These are phyloP conservation scores for Rhynchomys soricoides DNA, from an alignment of 2,113 vertebrate species.

Conservation along the genomic window DNA sequence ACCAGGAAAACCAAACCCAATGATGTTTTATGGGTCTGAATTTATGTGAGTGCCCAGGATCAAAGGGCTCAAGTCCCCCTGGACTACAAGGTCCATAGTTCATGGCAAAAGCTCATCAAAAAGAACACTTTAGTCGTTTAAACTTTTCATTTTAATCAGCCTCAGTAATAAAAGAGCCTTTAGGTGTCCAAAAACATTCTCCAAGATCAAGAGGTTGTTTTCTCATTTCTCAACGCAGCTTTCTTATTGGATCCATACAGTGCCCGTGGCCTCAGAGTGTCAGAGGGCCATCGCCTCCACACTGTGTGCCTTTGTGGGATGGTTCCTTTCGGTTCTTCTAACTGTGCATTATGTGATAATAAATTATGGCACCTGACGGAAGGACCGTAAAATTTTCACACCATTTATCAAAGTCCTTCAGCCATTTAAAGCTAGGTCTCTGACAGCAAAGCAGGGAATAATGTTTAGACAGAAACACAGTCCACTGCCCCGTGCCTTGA, in stretches of 20 bases:
- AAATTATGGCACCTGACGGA: slow-evolving; percentile 77
- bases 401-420: slow-evolving; percentile 77
- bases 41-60: slow-evolving; percentile 89
- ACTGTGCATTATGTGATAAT: slow-evolving; percentile 77
- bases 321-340: slow-evolving; percentile 81
- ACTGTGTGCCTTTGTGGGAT: slow-evolving; percentile 75
- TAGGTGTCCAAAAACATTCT: slow-evolving; percentile 90
- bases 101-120: slow-evolving; percentile 90
- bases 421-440: slow-evolving; percentile 74
- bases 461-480: slow-evolving; percentile 68
- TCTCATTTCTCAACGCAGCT: slow-evolving; percentile 73
- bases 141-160: slow-evolving; percentile 91
- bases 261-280: slow-evolving; percentile 80
- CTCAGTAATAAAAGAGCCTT: slow-evolving; percentile 89
- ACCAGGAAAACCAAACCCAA: slow-evolving; percentile 89
- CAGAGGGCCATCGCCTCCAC: slow-evolving; percentile 80
- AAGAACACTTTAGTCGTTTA: slow-evolving; percentile 88
- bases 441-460: slow-evolving; percentile 73
- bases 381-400: slow-evolving; percentile 81
- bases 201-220: slow-evolving; percentile 88
- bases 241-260: slow-evolving; percentile 88
- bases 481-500: slow-evolving; percentile 2
- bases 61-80: slow-evolving; percentile 88
- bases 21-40: slow-evolving; percentile 88
- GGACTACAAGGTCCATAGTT: slow-evolving; percentile 88